Percentiles rank a stretch among this genome's conserved stretches.
phyloP scores from a whole-genome alignment of 2,888 invertebrate species.

The Rhogogaster chlorosoma region DNA sequence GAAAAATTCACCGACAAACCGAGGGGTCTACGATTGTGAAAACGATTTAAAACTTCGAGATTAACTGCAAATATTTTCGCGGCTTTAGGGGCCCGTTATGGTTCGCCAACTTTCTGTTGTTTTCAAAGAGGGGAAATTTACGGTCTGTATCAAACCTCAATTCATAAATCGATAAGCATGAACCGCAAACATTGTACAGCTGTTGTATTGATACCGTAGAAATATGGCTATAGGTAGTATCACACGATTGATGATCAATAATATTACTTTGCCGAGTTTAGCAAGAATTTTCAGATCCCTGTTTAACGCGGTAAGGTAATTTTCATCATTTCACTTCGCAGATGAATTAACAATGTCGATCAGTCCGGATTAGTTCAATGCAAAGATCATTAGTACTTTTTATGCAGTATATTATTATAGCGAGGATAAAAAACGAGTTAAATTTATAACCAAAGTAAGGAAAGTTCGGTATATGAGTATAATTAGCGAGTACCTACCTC shows the following conservation, averaged over 20 bases:
- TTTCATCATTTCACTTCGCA: background rate
- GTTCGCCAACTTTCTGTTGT: slow-evolving; percentile 8
- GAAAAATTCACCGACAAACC: background rate
- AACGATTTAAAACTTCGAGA: slow-evolving; percentile 30
- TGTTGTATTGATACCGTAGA: background rate
- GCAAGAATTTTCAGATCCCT: background rate
- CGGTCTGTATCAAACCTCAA: background rate
- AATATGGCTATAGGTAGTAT: background rate
- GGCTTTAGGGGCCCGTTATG: background rate
- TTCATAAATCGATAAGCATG: slow-evolving; percentile 20
- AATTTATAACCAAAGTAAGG: background rate
- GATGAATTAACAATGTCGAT: background rate
- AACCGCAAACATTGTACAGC: slow-evolving; percentile 17
- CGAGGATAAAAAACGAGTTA: background rate
- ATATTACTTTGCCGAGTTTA: background rate
- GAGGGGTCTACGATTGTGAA: background rate
- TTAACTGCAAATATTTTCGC: slow-evolving; percentile 43
- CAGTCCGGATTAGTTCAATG: background rate
- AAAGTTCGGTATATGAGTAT: background rate
- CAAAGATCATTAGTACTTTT: background rate
- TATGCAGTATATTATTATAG: background rate
- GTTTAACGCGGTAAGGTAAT: background rate
- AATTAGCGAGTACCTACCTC: background rate
- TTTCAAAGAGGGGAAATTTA: slow-evolving; percentile 4
- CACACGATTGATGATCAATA: background rate